Conservation (phyloP, 2,888 invertebrate genomes). For the Drosophila mercatorum region DNA sequence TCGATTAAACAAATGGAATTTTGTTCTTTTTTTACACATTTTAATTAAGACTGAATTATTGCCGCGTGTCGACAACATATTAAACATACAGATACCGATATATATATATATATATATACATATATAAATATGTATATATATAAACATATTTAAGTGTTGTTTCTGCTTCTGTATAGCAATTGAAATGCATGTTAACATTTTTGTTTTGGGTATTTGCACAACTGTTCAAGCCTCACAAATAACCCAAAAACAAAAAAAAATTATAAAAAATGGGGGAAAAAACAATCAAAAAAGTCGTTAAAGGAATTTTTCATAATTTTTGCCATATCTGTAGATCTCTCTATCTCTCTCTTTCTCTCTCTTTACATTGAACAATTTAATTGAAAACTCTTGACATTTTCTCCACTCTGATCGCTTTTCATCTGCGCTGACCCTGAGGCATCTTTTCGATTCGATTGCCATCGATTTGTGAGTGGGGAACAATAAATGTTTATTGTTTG, state of each 20-base stretch:
- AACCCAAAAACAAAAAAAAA: conserved; percentile 33
- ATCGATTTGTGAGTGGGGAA: conserved; percentile 58
- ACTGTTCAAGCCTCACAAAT: conserved; percentile 60
- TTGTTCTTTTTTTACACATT: conserved; percentile 54
- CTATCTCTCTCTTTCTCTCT: no score
- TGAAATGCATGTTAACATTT: conserved; percentile 56
- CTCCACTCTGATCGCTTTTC: not conserved
- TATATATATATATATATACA: conserved; percentile 12
- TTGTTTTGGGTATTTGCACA: conserved; percentile 61
- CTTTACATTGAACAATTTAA: conserved; percentile 44
- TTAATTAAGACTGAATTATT: conserved; percentile 77
- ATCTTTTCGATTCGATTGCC: conserved; percentile 62
- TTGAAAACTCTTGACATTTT: conserved; percentile 64
- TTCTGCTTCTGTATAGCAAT: conserved; percentile 41
- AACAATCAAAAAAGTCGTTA: conserved; percentile 31
- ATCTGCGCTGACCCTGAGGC: conserved; percentile 10
- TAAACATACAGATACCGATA: conserved; percentile 12
- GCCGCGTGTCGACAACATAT: conserved; percentile 53
- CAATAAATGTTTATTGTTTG: conserved; percentile 77
- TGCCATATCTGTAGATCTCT: conserved; percentile 27
- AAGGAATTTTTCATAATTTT: conserved; percentile 28
- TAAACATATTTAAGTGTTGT: conserved; percentile 22
- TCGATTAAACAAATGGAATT: conserved; percentile 71
- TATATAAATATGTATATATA: not conserved
- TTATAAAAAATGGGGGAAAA: conserved; percentile 10